Percentiles rank a stretch among this genome's conserved stretches.
Evolutionary conservation across 1,140 invertebrate genomes (phyloP).

Genomic region (Grapholita molesta): DNA sequence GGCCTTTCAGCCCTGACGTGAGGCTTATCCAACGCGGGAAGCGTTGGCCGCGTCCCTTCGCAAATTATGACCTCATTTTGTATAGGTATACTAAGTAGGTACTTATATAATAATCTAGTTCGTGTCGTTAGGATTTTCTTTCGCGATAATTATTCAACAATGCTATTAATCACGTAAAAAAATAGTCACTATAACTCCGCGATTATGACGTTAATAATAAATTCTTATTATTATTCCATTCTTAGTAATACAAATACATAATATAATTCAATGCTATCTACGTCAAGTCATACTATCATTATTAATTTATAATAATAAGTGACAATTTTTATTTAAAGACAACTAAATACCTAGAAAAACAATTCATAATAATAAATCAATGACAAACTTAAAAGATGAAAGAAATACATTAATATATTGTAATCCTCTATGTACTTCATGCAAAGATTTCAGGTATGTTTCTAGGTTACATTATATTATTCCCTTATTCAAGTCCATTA

Average conservation of each 20-base stretch:
- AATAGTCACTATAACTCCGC: not conserved
- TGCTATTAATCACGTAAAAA: not conserved
- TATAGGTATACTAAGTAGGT: too few relatives aligned
- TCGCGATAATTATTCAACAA: not conserved
- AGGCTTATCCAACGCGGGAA: constrained; percentile 18
- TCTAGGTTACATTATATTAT: too few relatives aligned
- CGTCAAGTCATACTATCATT: not conserved
- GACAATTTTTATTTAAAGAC: too few relatives aligned
- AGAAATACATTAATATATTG: not conserved
- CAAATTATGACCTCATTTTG: not conserved
- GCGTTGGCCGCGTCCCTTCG: not conserved
- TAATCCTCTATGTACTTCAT: not conserved
- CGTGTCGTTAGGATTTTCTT: not conserved
- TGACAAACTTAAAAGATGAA: not conserved
- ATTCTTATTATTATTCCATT: not conserved
- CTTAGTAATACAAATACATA: not conserved
- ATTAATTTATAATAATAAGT: not conserved
- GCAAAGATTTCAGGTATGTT: too few relatives aligned
- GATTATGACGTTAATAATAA: not conserved
- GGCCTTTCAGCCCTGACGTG: constrained; percentile 24
- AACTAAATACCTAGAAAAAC: too few relatives aligned
- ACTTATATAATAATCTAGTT: too few relatives aligned
- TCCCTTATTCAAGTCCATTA: too few relatives aligned
- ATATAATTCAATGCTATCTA: not conserved
- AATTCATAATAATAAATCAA: too few relatives aligned